phyloP scores from a whole-genome alignment of 2,797 vertebrate species.

The Benthosema pterotum region DNA sequence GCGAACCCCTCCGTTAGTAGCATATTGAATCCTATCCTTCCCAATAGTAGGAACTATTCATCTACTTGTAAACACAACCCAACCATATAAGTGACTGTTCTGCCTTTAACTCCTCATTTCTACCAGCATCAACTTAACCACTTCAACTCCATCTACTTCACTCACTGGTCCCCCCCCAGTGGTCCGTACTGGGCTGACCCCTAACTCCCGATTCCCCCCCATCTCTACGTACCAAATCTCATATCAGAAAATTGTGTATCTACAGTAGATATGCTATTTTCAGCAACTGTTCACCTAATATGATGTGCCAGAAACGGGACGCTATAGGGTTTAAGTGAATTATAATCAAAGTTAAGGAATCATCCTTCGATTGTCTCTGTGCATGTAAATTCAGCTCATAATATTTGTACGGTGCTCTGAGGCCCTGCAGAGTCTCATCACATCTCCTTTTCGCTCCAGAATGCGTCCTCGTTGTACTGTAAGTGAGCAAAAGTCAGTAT shows the following conservation, averaged over 20 bases:
- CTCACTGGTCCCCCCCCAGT: no score
- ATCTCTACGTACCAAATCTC: no score
- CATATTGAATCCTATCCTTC: conserved; percentile 39
- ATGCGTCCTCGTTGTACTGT: conserved; percentile 76
- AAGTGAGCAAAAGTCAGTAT: conserved; percentile 75
- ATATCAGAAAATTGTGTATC: no score
- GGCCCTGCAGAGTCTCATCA: conserved; percentile 31
- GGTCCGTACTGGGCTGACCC: no score
- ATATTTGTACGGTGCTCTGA: conserved; percentile 80
- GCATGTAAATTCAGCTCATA: conserved; percentile 78
- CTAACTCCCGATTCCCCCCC: no score
- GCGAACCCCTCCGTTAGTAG: conserved; percentile 36
- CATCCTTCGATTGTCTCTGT: conserved; percentile 57
- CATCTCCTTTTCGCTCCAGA: conserved; percentile 54
- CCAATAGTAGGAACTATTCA: conserved; percentile 42
- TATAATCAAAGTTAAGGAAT: conserved; percentile 59
- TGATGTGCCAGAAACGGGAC: no score
- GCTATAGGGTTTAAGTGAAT: conserved; percentile 7
- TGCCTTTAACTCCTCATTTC: conserved; percentile 62
- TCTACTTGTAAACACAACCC: conserved; percentile 74
- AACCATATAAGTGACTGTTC: conserved; percentile 74
- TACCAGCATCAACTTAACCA: conserved; percentile 64
- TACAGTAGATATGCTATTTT: no score
- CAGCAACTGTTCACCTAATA: no score
- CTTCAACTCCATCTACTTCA: no score